These are phyloP conservation scores for Rhegmatorhina hoffmannsi DNA, from an alignment of 2,113 vertebrate species.

Conservation along the genomic window DNA sequence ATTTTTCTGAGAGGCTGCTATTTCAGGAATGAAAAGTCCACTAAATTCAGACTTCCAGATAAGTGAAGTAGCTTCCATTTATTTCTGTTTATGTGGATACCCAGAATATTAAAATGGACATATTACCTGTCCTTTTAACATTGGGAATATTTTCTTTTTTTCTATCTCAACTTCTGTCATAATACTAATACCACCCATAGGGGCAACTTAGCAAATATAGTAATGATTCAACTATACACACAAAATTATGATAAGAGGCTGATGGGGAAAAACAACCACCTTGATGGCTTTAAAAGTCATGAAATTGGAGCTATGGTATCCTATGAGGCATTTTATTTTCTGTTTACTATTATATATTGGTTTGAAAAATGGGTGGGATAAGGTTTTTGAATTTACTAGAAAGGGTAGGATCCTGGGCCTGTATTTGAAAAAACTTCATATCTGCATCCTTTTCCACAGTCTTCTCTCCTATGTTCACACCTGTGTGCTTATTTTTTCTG, in stretches of 20 bases:
- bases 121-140: neutral
- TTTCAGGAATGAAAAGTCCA: neutral
- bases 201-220: neutral
- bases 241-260: neutral
- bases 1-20: neutral
- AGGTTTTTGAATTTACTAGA: neutral
- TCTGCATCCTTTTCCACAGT: neutral
- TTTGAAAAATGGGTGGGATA: neutral
- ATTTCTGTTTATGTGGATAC: neutral
- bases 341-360: neutral
- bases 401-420: neutral
- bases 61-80: neutral
- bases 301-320: neutral
- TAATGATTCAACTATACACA: neutral
- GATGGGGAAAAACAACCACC: neutral
- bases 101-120: neutral
- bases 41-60: neutral
- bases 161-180: neutral
- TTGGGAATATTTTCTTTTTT: neutral
- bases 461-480: neutral
- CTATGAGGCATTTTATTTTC: neutral
- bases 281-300: neutral
- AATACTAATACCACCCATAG: neutral
- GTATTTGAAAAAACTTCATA: neutral
- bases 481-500: neutral